Base-by-base conservation (phyloP, 2,888 invertebrate species). In the Acrocyrtus sp. region DNA sequence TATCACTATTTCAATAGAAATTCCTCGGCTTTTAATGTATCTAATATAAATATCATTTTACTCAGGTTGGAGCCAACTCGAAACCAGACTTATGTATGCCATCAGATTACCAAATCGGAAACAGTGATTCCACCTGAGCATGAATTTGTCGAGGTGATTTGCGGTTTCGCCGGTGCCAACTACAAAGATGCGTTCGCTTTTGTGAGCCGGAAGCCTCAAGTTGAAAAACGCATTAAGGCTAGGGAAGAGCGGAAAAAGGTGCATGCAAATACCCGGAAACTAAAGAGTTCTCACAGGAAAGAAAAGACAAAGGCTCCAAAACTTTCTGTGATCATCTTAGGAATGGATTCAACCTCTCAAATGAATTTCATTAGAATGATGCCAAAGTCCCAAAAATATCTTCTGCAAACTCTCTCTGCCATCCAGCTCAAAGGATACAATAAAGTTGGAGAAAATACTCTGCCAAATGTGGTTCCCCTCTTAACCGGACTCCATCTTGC, bases 391-490 rank as follows among this genome's bases (percentile, higher is more conserved):
- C 85, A 88, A 19, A 83, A 86, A 1, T 88, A 87, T 79, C 85
- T 94, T 61, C 85, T 87, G 69, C 84, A 88, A 21, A 78, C 83
- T 51, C 85, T 92, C 74, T 87, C 88, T 12, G 90, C 90, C 45
- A 87, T 93, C 58, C 94, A 95, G 83, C 86, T 97, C 82, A 84
- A 91, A 78, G 96, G 96, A 4, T 96, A 95, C 84, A 96, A 93
- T 83, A 97, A 96, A 87, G 92, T 97, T 4, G 97, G 90, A 2
- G 96, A 97, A 84, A 97, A 96, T 84, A 96, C 96, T 0, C 96
- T 93, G 83, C 94, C 95, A 0, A 97, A 97, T 84, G 84, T 97
- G 69, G 88, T 92, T 6, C 92, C 96, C 0, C 88, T 94, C 75
- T 85, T 96, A 8, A 89, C 90, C 1, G 96, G 96, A 0, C 83